phyloP scores from a whole-genome alignment of 2,888 invertebrate species.

The Loripinus fragilis region DNA sequence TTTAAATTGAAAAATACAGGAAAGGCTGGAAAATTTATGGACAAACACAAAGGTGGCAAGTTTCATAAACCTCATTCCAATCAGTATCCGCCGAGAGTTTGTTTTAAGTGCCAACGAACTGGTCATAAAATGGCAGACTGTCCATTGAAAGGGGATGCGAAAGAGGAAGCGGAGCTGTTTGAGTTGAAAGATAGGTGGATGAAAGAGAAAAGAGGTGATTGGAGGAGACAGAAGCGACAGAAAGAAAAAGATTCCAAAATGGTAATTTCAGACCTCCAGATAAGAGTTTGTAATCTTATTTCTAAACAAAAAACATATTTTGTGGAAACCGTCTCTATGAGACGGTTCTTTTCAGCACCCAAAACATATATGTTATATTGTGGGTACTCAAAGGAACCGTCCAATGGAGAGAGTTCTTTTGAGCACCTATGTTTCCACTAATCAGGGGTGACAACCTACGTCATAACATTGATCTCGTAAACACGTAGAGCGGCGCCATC shows the following conservation, averaged over 20 bases:
- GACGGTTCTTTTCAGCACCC: too few relatives aligned
- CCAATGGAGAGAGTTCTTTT: too few relatives aligned
- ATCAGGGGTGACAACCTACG: too few relatives aligned
- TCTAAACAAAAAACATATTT: too few relatives aligned
- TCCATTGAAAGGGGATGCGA: constrained; percentile 84
- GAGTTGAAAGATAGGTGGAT: constrained; percentile 38
- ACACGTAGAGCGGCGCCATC: too few relatives aligned
- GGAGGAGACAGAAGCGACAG: constrained; percentile 68
- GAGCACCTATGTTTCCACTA: too few relatives aligned
- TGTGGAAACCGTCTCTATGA: too few relatives aligned
- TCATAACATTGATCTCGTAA: too few relatives aligned
- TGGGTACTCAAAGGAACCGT: too few relatives aligned
- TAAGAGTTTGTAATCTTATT: too few relatives aligned
- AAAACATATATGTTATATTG: too few relatives aligned
- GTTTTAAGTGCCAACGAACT: constrained; percentile 91
- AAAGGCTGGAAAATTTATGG: not conserved
- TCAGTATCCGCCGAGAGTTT: constrained; percentile 84
- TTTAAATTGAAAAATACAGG: constrained; percentile 34
- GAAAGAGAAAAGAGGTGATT: constrained; percentile 68
- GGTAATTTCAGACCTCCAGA: constrained; percentile 33
- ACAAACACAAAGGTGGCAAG: constrained; percentile 13
- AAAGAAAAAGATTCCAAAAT: constrained; percentile 58
- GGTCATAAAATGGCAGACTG: constrained; percentile 93
- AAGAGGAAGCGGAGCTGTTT: constrained; percentile 24
- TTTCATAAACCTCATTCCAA: not conserved